phyloP scores from a whole-genome alignment of 1,140 invertebrate genomes.

The Portunus trituberculatus region DNA sequence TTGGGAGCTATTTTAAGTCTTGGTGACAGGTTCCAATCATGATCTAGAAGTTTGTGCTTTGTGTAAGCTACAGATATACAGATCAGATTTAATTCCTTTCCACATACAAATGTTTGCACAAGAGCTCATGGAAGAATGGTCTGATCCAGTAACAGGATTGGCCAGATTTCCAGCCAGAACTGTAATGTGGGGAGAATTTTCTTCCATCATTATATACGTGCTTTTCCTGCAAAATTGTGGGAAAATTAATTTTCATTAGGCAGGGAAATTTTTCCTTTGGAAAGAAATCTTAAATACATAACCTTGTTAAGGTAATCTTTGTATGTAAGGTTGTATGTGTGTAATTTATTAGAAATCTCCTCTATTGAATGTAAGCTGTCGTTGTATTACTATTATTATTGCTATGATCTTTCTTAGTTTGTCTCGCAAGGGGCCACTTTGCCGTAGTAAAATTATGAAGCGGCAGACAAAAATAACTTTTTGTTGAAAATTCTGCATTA shows the following conservation, averaged over 20 bases:
- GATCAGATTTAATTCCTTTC: not conserved
- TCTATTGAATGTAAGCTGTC: constrained; percentile 65
- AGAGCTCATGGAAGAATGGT: not conserved
- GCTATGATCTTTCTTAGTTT: constrained; percentile 37
- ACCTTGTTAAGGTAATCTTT: constrained; percentile 29
- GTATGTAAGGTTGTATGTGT: constrained; percentile 64
- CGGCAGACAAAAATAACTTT: constrained; percentile 38
- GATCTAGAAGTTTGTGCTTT: not conserved
- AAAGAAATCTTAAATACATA: constrained; percentile 21
- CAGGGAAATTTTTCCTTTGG: constrained; percentile 20
- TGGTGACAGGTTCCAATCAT: not conserved
- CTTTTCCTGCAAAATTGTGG: not conserved
- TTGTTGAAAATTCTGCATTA: constrained; percentile 49
- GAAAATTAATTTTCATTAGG: constrained; percentile 15
- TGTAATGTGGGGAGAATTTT: not conserved
- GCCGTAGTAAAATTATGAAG: constrained; percentile 65
- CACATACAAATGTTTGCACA: not conserved
- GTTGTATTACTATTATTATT: constrained; percentile 45
- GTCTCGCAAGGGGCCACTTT: constrained; percentile 55
- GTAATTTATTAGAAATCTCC: constrained; percentile 69
- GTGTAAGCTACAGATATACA: not conserved
- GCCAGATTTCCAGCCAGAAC: not conserved
- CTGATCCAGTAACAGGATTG: not conserved
- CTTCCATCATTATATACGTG: not conserved
- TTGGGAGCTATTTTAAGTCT: not conserved